Conservation (phyloP, 2,113 vertebrate species). For the Pomatostomus ruficeps region DNA sequence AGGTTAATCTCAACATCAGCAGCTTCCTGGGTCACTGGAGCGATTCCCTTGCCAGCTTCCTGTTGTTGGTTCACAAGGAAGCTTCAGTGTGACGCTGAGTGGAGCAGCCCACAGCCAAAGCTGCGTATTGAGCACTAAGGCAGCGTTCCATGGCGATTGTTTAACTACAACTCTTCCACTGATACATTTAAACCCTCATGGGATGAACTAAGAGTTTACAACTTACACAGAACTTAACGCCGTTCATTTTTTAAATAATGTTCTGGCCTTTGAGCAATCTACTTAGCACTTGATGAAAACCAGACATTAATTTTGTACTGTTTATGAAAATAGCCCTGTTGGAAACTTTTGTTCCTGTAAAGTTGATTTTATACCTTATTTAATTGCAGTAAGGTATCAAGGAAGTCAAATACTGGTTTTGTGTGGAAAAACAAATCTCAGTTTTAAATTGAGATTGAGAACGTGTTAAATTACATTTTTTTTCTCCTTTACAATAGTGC, state of each 20-base stretch:
- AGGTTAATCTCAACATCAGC: neutral
- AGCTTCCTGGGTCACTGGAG: neutral
- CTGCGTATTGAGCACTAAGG: neutral
- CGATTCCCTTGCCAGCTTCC: neutral
- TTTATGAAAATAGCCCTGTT: neutral
- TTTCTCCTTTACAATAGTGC: neutral
- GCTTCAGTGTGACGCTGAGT: neutral
- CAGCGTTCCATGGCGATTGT: neutral
- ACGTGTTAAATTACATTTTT: neutral
- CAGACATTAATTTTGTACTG: neutral
- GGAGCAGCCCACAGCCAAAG: neutral
- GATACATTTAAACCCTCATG: neutral
- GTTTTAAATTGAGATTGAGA: neutral
- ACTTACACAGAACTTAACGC: neutral
- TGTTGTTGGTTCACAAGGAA: neutral
- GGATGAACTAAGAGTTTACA: slow-evolving; percentile 38
- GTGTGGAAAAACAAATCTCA: neutral
- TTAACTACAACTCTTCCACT: neutral
- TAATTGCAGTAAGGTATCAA: neutral
- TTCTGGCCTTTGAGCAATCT: slow-evolving; percentile 7
- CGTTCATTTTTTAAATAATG: slow-evolving; percentile 38
- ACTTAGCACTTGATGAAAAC: slow-evolving; percentile 11
- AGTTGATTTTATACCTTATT: neutral
- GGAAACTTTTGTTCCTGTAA: neutral
- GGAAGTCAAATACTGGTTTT: neutral